A percentile compares a stretch with the other conserved stretches of the same genome.
Conservation (phyloP, 1,140 invertebrate species). For the Ceratosolen solmsi region DNA sequence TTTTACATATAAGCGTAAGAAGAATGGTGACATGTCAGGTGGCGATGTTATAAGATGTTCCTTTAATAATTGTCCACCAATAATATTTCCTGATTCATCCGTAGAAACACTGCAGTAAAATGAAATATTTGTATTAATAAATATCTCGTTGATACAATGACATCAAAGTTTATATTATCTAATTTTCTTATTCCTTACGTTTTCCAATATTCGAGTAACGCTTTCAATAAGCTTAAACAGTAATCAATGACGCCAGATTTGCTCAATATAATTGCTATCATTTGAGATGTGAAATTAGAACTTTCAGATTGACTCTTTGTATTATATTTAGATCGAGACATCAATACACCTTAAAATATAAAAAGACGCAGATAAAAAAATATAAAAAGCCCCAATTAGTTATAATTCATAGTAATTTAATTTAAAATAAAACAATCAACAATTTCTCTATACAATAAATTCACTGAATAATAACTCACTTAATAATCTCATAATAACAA, state of each 20-base stretch:
- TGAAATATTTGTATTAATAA: conserved; percentile 1
- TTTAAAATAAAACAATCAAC: too few relatives aligned
- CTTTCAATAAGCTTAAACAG: conserved; percentile 86
- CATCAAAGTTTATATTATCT: neutral
- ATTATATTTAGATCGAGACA: conserved; percentile 84
- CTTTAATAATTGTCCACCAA: conserved; percentile 81
- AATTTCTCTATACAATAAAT: too few relatives aligned
- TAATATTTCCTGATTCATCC: conserved; percentile 73
- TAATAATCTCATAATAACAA: conserved; percentile 89
- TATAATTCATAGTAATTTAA: conserved; percentile 46
- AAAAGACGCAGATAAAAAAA: conserved; percentile 21
- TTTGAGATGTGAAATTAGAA: conserved; percentile 81
- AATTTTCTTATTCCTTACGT: conserved; percentile 69
- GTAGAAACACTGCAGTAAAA: conserved; percentile 64
- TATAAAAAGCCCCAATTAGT: neutral
- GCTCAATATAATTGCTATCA: conserved; percentile 84
- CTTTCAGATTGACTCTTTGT: conserved; percentile 77
- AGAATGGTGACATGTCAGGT: conserved; percentile 96
- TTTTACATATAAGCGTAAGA: conserved; percentile 93
- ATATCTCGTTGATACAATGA: neutral
- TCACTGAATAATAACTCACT: conserved; percentile 73
- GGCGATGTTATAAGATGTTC: conserved; percentile 85
- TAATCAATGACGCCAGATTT: conserved; percentile 87
- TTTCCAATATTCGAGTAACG: conserved; percentile 89
- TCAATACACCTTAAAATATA: conserved; percentile 77